These are phyloP conservation scores for Chitala chitala DNA, from an alignment of 2,113 vertebrate species.

Conservation along the genomic window DNA sequence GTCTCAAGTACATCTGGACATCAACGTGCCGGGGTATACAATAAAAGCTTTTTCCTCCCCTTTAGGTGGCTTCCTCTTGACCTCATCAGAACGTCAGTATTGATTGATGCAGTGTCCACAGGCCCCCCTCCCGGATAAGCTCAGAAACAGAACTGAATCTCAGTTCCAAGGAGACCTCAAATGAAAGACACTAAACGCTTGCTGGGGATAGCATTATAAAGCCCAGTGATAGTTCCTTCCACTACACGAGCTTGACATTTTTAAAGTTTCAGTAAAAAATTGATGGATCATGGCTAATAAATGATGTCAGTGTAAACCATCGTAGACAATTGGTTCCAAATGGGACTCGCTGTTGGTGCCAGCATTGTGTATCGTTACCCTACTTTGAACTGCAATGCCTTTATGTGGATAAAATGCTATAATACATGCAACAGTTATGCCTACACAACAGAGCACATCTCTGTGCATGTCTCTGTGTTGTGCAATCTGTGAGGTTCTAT, in stretches of 20 bases:
- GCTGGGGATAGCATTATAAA: not conserved
- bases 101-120: constrained; percentile 12
- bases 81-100: not conserved
- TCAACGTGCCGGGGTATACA: not conserved
- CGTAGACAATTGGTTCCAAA: constrained; percentile 19
- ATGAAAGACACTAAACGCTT: not conserved
- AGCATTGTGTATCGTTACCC: constrained; percentile 3
- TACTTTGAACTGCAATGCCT: not conserved
- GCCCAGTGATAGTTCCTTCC: not conserved
- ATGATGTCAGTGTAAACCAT: constrained; percentile 15
- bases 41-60: not conserved
- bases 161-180: not conserved
- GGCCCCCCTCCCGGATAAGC: not conserved
- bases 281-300: constrained; percentile 19
- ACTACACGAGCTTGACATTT: constrained; percentile 10
- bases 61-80: constrained; percentile 2
- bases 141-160: not conserved
- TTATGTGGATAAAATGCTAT: constrained; percentile 8
- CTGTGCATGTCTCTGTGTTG: not conserved
- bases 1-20: not conserved
- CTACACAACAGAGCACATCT: not conserved
- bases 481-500: not conserved
- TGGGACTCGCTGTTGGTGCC: constrained; percentile 6
- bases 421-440: not conserved
- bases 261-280: constrained; percentile 4